These are phyloP conservation scores for Trogon surrucura DNA, from an alignment of 2,113 vertebrate genomes.

Conservation along the genomic window DNA sequence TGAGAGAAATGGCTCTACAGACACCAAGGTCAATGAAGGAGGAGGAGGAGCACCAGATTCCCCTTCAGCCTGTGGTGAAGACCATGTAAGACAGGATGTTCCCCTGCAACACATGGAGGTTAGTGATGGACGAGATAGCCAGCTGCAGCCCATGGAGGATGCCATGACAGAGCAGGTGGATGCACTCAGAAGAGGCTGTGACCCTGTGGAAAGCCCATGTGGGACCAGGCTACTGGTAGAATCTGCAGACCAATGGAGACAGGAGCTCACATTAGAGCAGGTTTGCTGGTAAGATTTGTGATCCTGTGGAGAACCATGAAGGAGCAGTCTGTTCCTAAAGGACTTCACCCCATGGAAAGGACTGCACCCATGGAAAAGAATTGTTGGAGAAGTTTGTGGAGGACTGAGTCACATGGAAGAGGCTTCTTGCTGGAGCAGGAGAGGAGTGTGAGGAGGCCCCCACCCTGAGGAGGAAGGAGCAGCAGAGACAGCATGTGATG, in stretches of 20 bases:
- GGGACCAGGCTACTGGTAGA: background rate
- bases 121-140: background rate
- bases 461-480: background rate
- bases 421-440: background rate
- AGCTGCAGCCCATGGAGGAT: background rate
- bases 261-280: background rate
- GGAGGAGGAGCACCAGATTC: background rate
- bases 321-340: background rate
- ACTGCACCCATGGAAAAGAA: background rate
- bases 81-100: background rate
- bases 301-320: fast-evolving
- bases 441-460: no score
- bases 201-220: fast-evolving
- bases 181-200: no score
- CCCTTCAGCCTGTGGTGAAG: background rate
- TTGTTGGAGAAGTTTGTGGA: background rate
- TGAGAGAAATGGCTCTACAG: background rate
- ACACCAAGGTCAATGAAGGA: background rate
- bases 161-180: background rate
- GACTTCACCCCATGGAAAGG: background rate
- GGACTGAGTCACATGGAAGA: background rate
- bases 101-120: background rate
- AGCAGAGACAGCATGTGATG: background rate
- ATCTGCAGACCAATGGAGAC: background rate
- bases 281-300: background rate